These are phyloP conservation scores for Psylliodes chrysocephalus DNA, from an alignment of 2,888 invertebrate genomes.

Conservation along the genomic window DNA sequence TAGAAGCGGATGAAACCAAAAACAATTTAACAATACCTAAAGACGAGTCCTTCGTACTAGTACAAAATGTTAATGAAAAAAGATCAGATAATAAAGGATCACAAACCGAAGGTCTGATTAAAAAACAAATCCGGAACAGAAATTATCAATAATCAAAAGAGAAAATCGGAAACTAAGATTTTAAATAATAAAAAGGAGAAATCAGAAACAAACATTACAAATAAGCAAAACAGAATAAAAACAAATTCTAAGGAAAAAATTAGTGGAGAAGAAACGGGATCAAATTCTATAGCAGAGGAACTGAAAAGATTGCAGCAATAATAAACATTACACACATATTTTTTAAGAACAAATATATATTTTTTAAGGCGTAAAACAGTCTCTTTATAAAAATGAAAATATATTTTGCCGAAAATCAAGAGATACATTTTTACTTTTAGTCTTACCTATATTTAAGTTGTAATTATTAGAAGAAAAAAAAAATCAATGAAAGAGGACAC, in stretches of 20 bases:
- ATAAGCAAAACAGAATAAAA: background rate
- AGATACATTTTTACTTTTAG: too few relatives aligned
- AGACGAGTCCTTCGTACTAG: background rate
- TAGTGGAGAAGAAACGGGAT: slow-evolving; percentile 7
- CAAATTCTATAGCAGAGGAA: slow-evolving; percentile 24
- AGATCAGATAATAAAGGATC: background rate
- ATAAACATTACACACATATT: slow-evolving; percentile 17
- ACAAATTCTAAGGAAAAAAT: background rate
- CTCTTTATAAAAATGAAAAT: too few relatives aligned
- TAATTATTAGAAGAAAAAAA: too few relatives aligned
- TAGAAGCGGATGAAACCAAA: background rate
- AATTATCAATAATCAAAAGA: background rate
- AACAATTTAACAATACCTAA: background rate
- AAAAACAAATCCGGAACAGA: background rate
- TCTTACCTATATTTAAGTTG: too few relatives aligned
- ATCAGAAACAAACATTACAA: background rate
- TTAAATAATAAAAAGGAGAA: background rate
- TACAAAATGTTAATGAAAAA: background rate
- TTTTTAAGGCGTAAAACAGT: slow-evolving; percentile 3
- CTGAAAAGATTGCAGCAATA: slow-evolving; percentile 29
- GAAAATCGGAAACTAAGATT: too few relatives aligned
- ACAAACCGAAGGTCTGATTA: background rate
- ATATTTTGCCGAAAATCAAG: too few relatives aligned
- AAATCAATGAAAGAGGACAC: slow-evolving; percentile 25
- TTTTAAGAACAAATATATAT: slow-evolving; percentile 27